Percentiles rank a stretch among this genome's conserved stretches.
phyloP scores from a whole-genome alignment of 2,888 invertebrate species.

The Diaperis boleti region DNA sequence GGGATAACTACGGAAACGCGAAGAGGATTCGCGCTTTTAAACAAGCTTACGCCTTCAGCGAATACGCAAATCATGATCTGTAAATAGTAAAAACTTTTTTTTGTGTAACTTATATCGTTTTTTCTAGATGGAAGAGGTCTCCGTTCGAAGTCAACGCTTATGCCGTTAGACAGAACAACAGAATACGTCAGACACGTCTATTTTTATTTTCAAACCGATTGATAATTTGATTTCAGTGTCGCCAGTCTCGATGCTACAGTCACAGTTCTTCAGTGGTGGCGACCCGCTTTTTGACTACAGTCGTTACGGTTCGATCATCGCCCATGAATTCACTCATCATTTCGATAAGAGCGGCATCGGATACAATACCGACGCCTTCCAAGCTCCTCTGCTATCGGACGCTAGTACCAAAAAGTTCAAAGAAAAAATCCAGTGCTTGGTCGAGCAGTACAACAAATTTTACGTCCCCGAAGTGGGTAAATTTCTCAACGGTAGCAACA shows the following conservation, averaged over 20 bases:
- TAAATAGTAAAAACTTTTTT: conserved; percentile 8
- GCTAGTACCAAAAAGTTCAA: conserved; percentile 74
- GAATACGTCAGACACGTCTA: conserved; percentile 61
- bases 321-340: conserved; percentile 70
- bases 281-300: conserved; percentile 68
- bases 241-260: conserved; percentile 60
- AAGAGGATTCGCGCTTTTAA: conserved; percentile 60
- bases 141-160: conserved; percentile 75
- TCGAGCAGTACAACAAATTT: conserved; percentile 89
- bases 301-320: conserved; percentile 70
- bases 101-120: conserved; percentile 8
- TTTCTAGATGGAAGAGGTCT: conserved; percentile 61
- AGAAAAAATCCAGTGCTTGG: conserved; percentile 84
- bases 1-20: conserved; percentile 63
- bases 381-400: conserved; percentile 63
- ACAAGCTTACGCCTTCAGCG: conserved; percentile 55
- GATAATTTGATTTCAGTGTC: conserved; percentile 54
- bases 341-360: conserved; percentile 57
- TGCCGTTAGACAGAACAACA: conserved; percentile 70
- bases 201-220: neutral
- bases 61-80: neutral
- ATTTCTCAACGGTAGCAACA: conserved; percentile 77
- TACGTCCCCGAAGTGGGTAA: conserved; percentile 78
- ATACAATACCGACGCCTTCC: conserved; percentile 70
- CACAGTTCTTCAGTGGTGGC: conserved; percentile 57